Conservation (phyloP, 1,140 invertebrate species). For the Bombyx mandarina region DNA sequence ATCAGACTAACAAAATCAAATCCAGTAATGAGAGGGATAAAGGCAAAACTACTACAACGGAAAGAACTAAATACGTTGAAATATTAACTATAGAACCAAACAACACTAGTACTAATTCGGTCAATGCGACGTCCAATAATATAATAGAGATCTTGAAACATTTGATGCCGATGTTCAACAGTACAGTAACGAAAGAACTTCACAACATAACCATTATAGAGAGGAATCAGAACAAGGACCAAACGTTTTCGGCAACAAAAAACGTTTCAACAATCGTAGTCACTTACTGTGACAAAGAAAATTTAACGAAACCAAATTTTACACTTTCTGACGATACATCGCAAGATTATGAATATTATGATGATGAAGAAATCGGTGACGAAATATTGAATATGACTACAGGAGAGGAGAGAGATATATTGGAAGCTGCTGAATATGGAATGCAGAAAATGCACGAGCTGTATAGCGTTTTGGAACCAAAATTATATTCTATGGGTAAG, state of each 20-base stretch:
- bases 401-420: slow-evolving; percentile 63
- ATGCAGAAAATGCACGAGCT: slow-evolving; percentile 77
- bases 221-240: slow-evolving; percentile 48
- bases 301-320: slow-evolving; percentile 34
- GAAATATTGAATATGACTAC: slow-evolving; percentile 19
- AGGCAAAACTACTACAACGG: slow-evolving; percentile 16
- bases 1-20: slow-evolving; percentile 15
- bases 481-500: slow-evolving; percentile 79
- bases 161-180: slow-evolving; percentile 56
- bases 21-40: slow-evolving; percentile 12
- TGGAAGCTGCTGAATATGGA: slow-evolving; percentile 77
- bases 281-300: slow-evolving; percentile 64
- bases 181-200: slow-evolving; percentile 45
- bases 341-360: slow-evolving; percentile 22
- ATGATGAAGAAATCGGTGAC: slow-evolving; percentile 22
- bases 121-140: slow-evolving; percentile 36
- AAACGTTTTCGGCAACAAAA: slow-evolving; percentile 47
- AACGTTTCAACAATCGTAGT: slow-evolving; percentile 61
- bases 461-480: slow-evolving; percentile 76
- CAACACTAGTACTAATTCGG: slow-evolving; percentile 34
- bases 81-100: slow-evolving; percentile 57
- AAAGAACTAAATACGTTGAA: slow-evolving; percentile 43
- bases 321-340: slow-evolving; percentile 11
- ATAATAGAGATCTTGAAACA: slow-evolving; percentile 58
- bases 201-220: slow-evolving; percentile 64